phyloP scores from a whole-genome alignment of 2,797 vertebrate genomes.

The Loris lydekkerianus region DNA sequence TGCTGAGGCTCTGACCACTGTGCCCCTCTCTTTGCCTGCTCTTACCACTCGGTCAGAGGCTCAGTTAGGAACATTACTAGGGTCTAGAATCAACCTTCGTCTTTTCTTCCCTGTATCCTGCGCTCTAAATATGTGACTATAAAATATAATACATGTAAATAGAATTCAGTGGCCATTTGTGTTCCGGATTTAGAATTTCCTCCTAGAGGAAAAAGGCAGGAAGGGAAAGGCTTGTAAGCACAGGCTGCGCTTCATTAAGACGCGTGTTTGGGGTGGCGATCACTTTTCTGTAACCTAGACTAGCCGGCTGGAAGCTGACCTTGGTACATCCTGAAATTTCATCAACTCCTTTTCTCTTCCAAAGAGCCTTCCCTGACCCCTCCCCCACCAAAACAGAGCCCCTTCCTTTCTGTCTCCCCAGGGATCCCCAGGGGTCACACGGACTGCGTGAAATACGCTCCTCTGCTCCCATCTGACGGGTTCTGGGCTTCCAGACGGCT shows the following conservation, averaged over 20 bases:
- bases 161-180: neutral
- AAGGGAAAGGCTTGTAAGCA: conserved; percentile 41
- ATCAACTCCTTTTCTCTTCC: conserved; percentile 68
- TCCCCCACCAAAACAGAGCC: conserved; percentile 59
- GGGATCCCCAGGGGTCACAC: conserved; percentile 66
- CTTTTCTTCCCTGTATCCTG: neutral
- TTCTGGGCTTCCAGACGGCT: conserved; percentile 18
- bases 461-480: neutral
- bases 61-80: accelerated
- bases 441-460: conserved; percentile 10
- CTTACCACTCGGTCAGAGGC: neutral
- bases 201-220: conserved; percentile 65
- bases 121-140: neutral
- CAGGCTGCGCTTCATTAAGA: conserved; percentile 69
- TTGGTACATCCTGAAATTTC: conserved; percentile 76
- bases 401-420: conserved; percentile 65
- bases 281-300: conserved; percentile 64
- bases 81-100: neutral
- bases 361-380: neutral
- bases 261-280: conserved; percentile 55
- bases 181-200: conserved; percentile 45
- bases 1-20: neutral
- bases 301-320: conserved; percentile 75
- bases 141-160: neutral
- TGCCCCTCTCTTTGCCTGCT: neutral